Conservation (phyloP, 2,113 vertebrate genomes). For the Oxyura jamaicensis region DNA sequence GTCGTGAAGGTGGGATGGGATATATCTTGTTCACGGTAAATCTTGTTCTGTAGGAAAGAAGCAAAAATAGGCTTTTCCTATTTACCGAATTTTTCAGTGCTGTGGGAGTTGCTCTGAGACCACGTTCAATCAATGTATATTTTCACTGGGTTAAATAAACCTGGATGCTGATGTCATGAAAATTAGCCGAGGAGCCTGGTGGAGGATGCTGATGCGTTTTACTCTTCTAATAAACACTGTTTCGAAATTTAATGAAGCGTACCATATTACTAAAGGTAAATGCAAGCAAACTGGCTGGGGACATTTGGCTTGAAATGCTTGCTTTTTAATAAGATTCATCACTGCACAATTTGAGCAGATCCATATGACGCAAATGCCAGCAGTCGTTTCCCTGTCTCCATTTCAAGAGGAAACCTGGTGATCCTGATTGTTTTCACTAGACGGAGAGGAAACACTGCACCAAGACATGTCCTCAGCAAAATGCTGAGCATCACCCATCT, state of each 20-base stretch:
- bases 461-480: neutral
- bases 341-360: conserved; percentile 9
- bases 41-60: neutral
- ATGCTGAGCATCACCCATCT: neutral
- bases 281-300: conserved; percentile 2
- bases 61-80: neutral
- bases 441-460: neutral
- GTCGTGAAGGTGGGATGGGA: neutral
- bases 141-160: conserved; percentile 52
- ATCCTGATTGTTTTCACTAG: neutral
- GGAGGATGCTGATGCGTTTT: neutral
- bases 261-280: conserved; percentile 26
- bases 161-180: conserved; percentile 46
- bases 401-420: neutral
- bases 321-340: conserved; percentile 9
- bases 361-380: conserved; percentile 23
- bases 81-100: neutral
- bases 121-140: conserved; percentile 43
- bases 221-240: conserved; percentile 25
- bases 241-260: neutral
- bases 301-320: neutral
- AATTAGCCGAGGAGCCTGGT: conserved; percentile 35
- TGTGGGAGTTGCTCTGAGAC: neutral
- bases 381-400: neutral
- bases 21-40: neutral